Evolutionary conservation across 2,888 invertebrate genomes (phyloP).

Genomic region (Malacosoma neustria): DNA sequence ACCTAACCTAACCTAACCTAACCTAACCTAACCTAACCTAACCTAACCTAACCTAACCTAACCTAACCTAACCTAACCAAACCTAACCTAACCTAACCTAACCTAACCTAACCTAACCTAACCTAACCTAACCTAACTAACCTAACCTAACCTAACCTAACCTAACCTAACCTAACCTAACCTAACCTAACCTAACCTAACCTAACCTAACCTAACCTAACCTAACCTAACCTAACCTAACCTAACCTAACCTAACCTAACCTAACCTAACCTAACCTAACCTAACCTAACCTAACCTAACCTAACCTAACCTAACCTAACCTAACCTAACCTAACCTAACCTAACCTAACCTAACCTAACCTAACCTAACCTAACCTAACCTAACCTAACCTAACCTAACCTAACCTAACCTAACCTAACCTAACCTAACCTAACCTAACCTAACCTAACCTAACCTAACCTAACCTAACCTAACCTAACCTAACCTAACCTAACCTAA

Average conservation of each 20-base stretch:
- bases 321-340: constrained; percentile 1
- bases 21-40: constrained; percentile 1
- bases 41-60: constrained; percentile 1
- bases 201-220: constrained; percentile 1
- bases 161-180: constrained; percentile 1
- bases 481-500: constrained; percentile 1
- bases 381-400: constrained; percentile 1
- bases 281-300: constrained; percentile 1
- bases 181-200: constrained; percentile 1
- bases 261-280: constrained; percentile 1
- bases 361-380: constrained; percentile 1
- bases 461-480: constrained; percentile 1
- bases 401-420: constrained; percentile 1
- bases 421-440: constrained; percentile 1
- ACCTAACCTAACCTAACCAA: constrained; percentile 1
- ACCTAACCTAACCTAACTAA: constrained; percentile 1
- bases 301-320: constrained; percentile 1
- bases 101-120: constrained; percentile 1
- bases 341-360: constrained; percentile 1
- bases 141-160: not conserved
- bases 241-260: constrained; percentile 1
- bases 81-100: constrained; percentile 1
- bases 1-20: constrained; percentile 1
- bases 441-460: constrained; percentile 1
- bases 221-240: constrained; percentile 1